Evolutionary conservation across 2,888 invertebrate genomes (phyloP).

Genomic region (Vanessa cardui): DNA sequence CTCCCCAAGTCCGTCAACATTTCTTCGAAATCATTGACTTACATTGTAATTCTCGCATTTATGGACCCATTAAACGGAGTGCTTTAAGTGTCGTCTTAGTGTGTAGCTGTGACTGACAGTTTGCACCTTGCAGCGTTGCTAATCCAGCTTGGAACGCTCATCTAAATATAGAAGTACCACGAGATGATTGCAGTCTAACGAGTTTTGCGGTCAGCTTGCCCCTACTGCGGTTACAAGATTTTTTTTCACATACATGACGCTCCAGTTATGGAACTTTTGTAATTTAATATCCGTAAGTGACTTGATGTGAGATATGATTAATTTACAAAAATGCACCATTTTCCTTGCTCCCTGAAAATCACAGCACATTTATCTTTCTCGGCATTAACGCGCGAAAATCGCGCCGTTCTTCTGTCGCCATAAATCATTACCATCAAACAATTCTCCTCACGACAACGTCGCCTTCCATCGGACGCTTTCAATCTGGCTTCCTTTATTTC

Average conservation of each 20-base stretch:
- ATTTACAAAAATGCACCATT: slow-evolving; percentile 51
- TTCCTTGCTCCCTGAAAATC: slow-evolving; percentile 63
- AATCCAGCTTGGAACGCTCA: slow-evolving; percentile 59
- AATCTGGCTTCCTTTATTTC: slow-evolving; percentile 79
- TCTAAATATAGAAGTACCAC: slow-evolving; percentile 72
- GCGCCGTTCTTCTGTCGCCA: slow-evolving; percentile 73
- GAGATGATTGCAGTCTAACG: slow-evolving; percentile 67
- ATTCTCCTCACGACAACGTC: slow-evolving; percentile 59
- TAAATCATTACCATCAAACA: slow-evolving; percentile 81
- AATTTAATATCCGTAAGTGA: slow-evolving; percentile 3
- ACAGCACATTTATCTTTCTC: slow-evolving; percentile 73
- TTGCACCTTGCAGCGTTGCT: slow-evolving; percentile 64
- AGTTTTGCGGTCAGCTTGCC: slow-evolving; percentile 61
- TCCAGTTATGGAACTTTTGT: slow-evolving; percentile 54
- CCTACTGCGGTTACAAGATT: slow-evolving; percentile 61
- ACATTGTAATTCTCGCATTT: slow-evolving; percentile 47
- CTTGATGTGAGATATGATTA: slow-evolving; percentile 15
- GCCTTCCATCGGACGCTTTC: slow-evolving; percentile 78
- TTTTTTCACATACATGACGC: slow-evolving; percentile 68
- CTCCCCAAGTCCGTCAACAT: slow-evolving; percentile 36
- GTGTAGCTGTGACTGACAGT: slow-evolving; percentile 55
- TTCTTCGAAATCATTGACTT: slow-evolving; percentile 52
- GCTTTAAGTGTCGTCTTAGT: slow-evolving; percentile 44
- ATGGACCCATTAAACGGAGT: slow-evolving; percentile 35
- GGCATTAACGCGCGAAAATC: slow-evolving; percentile 73